Evolutionary conservation across 1,140 invertebrate species (phyloP), one percentile per base, ranked within the genome.

Genomic region (Dreissena polymorpha): DNA sequence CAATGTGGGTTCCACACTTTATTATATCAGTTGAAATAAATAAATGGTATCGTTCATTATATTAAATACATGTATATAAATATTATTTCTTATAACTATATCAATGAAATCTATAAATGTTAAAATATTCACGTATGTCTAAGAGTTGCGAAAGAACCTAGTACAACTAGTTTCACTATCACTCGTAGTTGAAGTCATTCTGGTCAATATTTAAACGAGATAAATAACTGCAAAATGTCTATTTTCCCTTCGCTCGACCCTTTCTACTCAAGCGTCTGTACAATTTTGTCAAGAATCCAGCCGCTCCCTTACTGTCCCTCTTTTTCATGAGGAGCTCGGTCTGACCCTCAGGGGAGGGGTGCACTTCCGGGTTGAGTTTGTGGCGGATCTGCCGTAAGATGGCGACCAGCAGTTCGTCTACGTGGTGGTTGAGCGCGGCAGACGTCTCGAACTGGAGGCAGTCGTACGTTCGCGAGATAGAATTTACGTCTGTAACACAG

Each of bases 321-420:
- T 55, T 63, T 65, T 60, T 60, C 67, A 71, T 70, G 25, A 71
- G 68, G 5, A n/a, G 78, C 53, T 80, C 78, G 2, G 68, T 51
- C 12, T 63, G 23, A 10, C 60, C 76, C 10, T 57, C 25, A 0
- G 78, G 78, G 50, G 78, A 80, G 0, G 78, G 78, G 27, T 80
- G 70, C 60, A 80, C 67, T 68, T 83, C 72, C 64, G 85, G 85
- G 49, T 83, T 70, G 25, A 89, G 73, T 39, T 88, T 88, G n/a
- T 85, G 83, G n/a, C 89, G 85, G 67, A 95, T 94, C 87, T 95
- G 94, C 21, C 92, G 93, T 29, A 97, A 93, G 81, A 97, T 95
- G 0, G 96, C 96, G 2, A 96, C 96, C 16, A 97, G 92, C 0
- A 97, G 93, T 85, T 97, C 96, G 88, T 97, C 96, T 10, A 97